Conservation (phyloP, 1,140 invertebrate species). For the Drosophila sturtevanti region DNA sequence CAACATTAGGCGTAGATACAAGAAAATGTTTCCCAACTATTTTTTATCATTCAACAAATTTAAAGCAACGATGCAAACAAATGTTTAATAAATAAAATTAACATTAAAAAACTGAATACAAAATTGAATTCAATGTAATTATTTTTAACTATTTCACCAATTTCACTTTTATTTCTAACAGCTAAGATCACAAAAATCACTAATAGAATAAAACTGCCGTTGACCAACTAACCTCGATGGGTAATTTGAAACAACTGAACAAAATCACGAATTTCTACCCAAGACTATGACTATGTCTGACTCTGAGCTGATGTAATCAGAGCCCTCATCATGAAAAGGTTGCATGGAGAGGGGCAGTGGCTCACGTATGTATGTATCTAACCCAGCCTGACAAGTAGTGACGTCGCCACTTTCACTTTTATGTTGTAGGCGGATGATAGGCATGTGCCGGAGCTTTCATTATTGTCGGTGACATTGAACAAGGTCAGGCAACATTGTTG, state of each 20-base stretch:
- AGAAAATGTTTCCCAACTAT: conserved; percentile 22
- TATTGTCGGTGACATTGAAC: conserved; percentile 65
- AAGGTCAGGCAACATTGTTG: conserved; percentile 72
- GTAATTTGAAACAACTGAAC: conserved; percentile 59
- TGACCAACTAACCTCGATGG: conserved; percentile 64
- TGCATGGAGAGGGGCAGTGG: conserved; percentile 16
- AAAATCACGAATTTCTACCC: conserved; percentile 21
- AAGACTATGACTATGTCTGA: neutral
- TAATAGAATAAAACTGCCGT: neutral
- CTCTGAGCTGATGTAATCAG: conserved; percentile 63
- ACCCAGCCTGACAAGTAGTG: conserved; percentile 24
- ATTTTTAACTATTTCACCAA: neutral
- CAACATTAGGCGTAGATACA: conserved; percentile 45
- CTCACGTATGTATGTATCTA: neutral
- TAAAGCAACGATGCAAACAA: neutral
- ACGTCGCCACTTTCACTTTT: conserved; percentile 74
- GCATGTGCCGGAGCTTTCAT: conserved; percentile 45
- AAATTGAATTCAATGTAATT: neutral
- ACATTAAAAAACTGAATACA: neutral
- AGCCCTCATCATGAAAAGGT: conserved; percentile 30
- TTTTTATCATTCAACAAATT: neutral
- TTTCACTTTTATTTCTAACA: conserved; percentile 13
- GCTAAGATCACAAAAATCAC: conserved; percentile 6
- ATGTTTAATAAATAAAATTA: neutral
- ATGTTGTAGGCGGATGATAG: conserved; percentile 28